phyloP scores from a whole-genome alignment of 2,797 vertebrate species.

The Pampus argenteus region DNA sequence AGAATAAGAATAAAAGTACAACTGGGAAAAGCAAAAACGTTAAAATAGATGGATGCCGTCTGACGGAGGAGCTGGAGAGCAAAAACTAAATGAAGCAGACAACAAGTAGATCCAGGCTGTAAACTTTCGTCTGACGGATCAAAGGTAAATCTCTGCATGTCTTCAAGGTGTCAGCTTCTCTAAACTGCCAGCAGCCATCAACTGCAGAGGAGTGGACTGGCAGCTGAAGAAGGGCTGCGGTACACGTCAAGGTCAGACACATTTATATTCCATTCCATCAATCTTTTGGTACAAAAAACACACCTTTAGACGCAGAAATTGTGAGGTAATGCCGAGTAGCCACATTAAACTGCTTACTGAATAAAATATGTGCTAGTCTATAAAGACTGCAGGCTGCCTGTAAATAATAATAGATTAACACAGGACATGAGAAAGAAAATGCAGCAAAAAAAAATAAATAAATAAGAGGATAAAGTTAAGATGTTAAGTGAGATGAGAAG shows the following conservation, averaged over 20 bases:
- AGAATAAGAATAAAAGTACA: slow-evolving; percentile 23
- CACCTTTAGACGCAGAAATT: neutral
- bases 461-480: neutral
- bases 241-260: slow-evolving; percentile 28
- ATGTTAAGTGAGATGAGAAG: slow-evolving; percentile 6
- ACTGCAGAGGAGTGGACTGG: slow-evolving; percentile 24
- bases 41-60: slow-evolving; percentile 17
- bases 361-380: neutral
- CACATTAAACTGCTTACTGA: neutral
- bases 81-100: slow-evolving; percentile 11
- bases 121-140: slow-evolving; percentile 47
- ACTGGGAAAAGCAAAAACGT: slow-evolving; percentile 5
- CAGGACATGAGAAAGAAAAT: neutral
- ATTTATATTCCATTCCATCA: slow-evolving; percentile 46
- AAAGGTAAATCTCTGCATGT: slow-evolving; percentile 53
- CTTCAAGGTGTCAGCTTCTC: slow-evolving; percentile 52
- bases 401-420: neutral
- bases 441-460: neutral
- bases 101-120: slow-evolving; percentile 11
- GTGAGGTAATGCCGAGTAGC: neutral
- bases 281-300: neutral
- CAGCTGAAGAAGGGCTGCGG: slow-evolving; percentile 25
- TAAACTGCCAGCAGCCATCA: slow-evolving; percentile 35
- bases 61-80: neutral
- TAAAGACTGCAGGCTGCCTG: neutral